Percentiles rank a stretch among this genome's conserved stretches.
Conservation (phyloP, 2,888 invertebrate genomes). For the Camponotus fellah region DNA sequence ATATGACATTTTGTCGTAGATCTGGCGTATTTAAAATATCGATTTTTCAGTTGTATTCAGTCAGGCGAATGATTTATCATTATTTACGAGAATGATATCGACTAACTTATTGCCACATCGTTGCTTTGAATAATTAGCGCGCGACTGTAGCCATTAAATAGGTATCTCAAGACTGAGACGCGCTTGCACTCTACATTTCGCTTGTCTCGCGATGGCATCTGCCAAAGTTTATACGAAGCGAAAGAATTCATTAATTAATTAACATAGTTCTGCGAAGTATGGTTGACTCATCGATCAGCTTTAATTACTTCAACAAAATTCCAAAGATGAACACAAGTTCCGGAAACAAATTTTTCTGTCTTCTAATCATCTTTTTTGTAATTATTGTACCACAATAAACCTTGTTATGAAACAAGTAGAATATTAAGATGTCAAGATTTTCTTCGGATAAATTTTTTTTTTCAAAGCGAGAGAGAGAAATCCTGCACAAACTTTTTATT, state of each 20-base stretch:
- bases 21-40: neutral
- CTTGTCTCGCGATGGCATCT: neutral
- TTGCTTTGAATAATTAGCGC: constrained; percentile 31
- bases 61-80: neutral
- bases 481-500: neutral
- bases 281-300: constrained; percentile 19
- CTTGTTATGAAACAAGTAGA: neutral
- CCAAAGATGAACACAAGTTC: neutral
- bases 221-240: neutral
- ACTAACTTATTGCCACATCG: neutral
- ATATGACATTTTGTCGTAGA: neutral
- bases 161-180: neutral
- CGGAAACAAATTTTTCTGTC: neutral
- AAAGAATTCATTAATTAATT: constrained; percentile 42
- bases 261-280: constrained; percentile 28
- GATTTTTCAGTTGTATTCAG: neutral
- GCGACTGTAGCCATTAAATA: neutral
- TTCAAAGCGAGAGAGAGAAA: neutral
- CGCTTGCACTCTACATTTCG: neutral
- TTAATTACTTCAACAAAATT: constrained; percentile 32
- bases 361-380: neutral
- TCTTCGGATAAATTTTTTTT: neutral
- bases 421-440: neutral
- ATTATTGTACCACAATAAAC: neutral
- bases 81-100: constrained; percentile 12